Evolutionary conservation across 2,797 vertebrate species (phyloP).

Genomic region (Distichodus sexfasciatus): DNA sequence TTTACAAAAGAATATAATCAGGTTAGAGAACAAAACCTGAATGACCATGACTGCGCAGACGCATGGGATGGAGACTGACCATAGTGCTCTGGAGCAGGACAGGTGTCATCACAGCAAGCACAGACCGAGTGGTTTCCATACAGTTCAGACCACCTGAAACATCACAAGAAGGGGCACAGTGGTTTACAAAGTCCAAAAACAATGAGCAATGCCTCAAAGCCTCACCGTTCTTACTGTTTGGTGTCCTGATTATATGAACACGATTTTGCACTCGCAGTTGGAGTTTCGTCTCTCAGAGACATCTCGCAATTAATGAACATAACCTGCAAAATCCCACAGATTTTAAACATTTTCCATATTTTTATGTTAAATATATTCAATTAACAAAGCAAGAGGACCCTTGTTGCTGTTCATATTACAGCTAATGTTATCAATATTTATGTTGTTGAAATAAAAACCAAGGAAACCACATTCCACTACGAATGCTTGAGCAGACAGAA

Average conservation of each 20-base stretch:
- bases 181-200: neutral
- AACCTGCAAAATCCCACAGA: too few species aligned
- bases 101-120: constrained; percentile 61
- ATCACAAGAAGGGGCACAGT: neutral
- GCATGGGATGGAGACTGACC: constrained; percentile 36
- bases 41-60: too few species aligned
- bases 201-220: neutral
- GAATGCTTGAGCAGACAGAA: too few species aligned
- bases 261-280: constrained; percentile 57
- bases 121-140: constrained; percentile 54
- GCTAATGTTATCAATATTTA: too few species aligned
- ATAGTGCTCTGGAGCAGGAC: constrained; percentile 8
- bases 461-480: too few species aligned
- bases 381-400: too few species aligned
- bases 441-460: too few species aligned
- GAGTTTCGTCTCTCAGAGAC: constrained; percentile 1
- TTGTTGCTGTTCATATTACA: too few species aligned
- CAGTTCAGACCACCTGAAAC: constrained; percentile 69
- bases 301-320: constrained; percentile 70
- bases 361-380: too few species aligned
- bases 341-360: too few species aligned
- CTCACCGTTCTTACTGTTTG: constrained; percentile 53
- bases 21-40: too few species aligned
- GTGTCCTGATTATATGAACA: constrained; percentile 56
- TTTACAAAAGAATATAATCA: too few species aligned